phyloP scores from a whole-genome alignment of 2,888 invertebrate genomes.

The Villa cingulata region DNA sequence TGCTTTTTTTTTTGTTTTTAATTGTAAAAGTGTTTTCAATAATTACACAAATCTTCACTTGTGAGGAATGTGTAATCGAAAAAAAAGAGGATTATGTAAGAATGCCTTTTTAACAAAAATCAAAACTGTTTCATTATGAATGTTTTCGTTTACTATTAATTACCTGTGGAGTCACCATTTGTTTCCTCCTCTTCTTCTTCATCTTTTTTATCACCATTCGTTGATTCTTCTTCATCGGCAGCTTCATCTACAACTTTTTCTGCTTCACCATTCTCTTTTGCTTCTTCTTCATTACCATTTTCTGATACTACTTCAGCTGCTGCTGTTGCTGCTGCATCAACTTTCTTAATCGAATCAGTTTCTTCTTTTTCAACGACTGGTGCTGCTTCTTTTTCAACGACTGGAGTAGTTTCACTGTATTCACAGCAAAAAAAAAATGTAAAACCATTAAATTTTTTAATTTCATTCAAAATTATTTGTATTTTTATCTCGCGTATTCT shows the following conservation, averaged over 20 bases:
- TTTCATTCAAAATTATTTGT: no score
- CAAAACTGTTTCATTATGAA: no score
- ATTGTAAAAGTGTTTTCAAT: no score
- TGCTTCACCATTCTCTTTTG: slow-evolving; percentile 16
- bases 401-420: slow-evolving; percentile 30
- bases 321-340: slow-evolving; percentile 24
- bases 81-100: no score
- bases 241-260: slow-evolving; percentile 17
- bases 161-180: slow-evolving; percentile 34
- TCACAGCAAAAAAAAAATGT: no score
- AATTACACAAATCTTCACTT: no score
- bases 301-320: slow-evolving; percentile 25
- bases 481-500: no score
- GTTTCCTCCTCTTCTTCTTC: slow-evolving; percentile 19
- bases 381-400: slow-evolving; percentile 33
- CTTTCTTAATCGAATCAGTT: slow-evolving; percentile 19
- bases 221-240: slow-evolving; percentile 16
- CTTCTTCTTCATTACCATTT: slow-evolving; percentile 24
- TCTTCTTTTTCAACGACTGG: slow-evolving; percentile 35
- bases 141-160: no score
- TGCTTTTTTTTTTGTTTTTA: no score
- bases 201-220: slow-evolving; percentile 17
- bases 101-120: no score
- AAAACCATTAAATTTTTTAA: no score
- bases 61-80: no score